Percentiles rank a stretch among this genome's conserved stretches.
These are phyloP conservation scores for Clarias laeviceps DNA, from an alignment of 2,797 vertebrate species.

Conservation along the genomic window DNA sequence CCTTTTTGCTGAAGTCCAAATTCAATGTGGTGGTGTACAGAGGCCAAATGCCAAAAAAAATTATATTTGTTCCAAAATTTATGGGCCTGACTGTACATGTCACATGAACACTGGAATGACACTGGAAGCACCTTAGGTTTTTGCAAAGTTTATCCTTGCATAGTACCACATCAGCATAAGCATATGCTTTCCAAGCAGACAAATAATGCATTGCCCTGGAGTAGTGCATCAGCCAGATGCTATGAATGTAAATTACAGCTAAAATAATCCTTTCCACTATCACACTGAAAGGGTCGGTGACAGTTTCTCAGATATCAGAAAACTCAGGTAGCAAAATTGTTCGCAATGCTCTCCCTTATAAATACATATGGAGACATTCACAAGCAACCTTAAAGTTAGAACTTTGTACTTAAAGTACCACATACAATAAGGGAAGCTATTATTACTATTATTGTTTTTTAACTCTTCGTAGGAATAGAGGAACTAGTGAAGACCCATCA, in stretches of 20 bases:
- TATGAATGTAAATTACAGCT: background rate
- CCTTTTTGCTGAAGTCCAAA: no score
- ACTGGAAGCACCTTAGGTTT: background rate
- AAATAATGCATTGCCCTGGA: background rate
- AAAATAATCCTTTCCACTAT: background rate
- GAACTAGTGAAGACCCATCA: background rate
- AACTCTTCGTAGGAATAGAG: no score
- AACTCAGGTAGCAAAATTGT: background rate
- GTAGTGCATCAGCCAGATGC: background rate
- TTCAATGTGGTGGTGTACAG: no score
- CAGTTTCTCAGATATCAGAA: background rate
- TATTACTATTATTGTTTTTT: background rate
- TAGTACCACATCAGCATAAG: background rate
- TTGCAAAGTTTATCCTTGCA: background rate
- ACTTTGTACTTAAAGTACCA: constrained; percentile 6
- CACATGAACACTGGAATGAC: background rate
- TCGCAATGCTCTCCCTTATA: background rate
- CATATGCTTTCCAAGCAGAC: background rate
- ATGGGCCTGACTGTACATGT: no score
- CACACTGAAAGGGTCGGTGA: background rate
- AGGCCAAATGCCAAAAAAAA: no score
- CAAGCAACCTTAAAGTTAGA: background rate
- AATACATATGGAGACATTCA: background rate
- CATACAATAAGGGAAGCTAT: background rate
- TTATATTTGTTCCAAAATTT: no score